Percentiles rank a stretch among this genome's conserved stretches.
Evolutionary conservation across 2,888 invertebrate genomes (phyloP).

Genomic region (Prenolepis imparis): DNA sequence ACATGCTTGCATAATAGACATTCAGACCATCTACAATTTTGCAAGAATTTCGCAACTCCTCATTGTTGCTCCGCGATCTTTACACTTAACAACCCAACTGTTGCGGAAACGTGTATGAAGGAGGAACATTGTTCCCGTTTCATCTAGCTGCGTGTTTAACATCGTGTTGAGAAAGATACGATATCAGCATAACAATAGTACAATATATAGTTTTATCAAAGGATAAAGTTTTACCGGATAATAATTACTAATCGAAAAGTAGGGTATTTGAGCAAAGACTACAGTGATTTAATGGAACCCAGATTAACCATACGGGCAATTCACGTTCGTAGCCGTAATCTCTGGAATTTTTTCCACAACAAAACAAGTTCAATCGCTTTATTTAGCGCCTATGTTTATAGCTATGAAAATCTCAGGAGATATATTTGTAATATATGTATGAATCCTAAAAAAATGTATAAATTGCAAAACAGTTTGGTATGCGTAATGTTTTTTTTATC

Average conservation of each 20-base stretch:
- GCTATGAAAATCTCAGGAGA: background rate
- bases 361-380: background rate
- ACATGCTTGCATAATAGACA: background rate
- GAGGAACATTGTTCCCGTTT: conserved; percentile 17
- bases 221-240: background rate
- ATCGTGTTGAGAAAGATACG: background rate
- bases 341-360: conserved; percentile 3
- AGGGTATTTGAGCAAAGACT: background rate
- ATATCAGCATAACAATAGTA: conserved; percentile 5
- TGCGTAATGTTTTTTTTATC: background rate
- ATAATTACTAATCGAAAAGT: conserved; percentile 12
- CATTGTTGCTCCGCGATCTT: conserved; percentile 7
- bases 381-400: background rate
- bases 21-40: conserved; percentile 4
- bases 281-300: conserved; percentile 14
- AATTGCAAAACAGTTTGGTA: background rate
- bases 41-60: background rate
- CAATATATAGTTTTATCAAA: conserved; percentile 4
- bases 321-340: background rate
- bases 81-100: background rate
- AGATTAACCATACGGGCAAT: background rate
- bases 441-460: background rate
- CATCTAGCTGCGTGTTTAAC: background rate
- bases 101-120: conserved; percentile 2
- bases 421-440: background rate